Percentiles rank a stretch among this genome's conserved stretches.
Conservation (phyloP, 2,888 invertebrate species). For the Ctena decussata region DNA sequence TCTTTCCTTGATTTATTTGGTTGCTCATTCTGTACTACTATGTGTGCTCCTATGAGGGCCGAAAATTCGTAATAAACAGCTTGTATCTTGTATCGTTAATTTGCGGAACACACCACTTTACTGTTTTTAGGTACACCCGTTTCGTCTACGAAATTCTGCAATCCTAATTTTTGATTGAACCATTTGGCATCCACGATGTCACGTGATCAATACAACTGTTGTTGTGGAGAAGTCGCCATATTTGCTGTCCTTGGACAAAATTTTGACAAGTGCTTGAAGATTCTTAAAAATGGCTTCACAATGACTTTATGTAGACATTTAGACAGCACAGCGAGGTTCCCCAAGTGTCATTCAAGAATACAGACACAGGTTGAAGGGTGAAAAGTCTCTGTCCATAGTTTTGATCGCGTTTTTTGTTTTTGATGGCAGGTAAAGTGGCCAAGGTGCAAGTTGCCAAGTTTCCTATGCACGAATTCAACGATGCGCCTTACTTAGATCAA, state of each 20-base stretch:
- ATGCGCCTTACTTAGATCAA: conserved; percentile 78
- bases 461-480: conserved; percentile 79
- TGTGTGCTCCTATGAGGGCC: too few species aligned
- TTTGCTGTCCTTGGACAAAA: conserved; percentile 67
- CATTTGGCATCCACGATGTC: conserved; percentile 70
- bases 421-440: conserved; percentile 76
- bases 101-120: too few species aligned
- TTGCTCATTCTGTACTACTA: too few species aligned
- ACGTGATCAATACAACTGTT: conserved; percentile 85
- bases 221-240: conserved; percentile 84
- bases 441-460: conserved; percentile 84
- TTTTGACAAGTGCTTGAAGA: neutral
- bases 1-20: too few species aligned
- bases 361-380: neutral
- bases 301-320: neutral
- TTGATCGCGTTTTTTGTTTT: conserved; percentile 51
- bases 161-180: conserved; percentile 18
- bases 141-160: too few species aligned
- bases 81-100: too few species aligned
- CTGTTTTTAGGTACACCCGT: too few species aligned
- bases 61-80: too few species aligned
- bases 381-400: neutral
- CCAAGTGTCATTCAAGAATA: neutral
- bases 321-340: neutral
- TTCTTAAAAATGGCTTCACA: neutral